Conservation (phyloP, 2,888 invertebrate species). For the Dorcus hopei region DNA sequence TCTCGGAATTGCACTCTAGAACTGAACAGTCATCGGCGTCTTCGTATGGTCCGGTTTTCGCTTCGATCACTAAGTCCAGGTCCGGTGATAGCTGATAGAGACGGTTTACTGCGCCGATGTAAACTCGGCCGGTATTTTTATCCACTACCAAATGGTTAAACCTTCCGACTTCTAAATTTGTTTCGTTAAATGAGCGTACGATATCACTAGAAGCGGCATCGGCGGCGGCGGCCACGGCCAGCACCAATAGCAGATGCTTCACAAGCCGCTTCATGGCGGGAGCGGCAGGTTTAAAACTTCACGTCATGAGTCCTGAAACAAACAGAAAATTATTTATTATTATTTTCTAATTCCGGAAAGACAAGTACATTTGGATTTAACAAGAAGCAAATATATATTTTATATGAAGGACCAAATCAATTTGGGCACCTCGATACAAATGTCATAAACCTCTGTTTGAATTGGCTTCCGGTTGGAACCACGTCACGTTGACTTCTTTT, state of each 20-base stretch:
- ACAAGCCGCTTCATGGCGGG: slow-evolving; percentile 47
- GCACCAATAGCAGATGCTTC: slow-evolving; percentile 46
- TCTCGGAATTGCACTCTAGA: slow-evolving; percentile 74
- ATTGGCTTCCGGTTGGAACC: too few species aligned
- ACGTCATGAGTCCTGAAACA: slow-evolving; percentile 48
- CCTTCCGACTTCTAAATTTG: slow-evolving; percentile 57
- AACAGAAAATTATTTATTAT: background rate
- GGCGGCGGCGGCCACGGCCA: slow-evolving; percentile 56
- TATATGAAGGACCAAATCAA: too few species aligned
- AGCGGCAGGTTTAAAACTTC: slow-evolving; percentile 37
- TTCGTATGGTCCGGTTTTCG: slow-evolving; percentile 80
- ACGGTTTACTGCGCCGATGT: slow-evolving; percentile 88
- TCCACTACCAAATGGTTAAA: slow-evolving; percentile 91
- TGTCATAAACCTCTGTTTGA: too few species aligned
- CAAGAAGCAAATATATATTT: too few species aligned
- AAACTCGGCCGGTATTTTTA: slow-evolving; percentile 84
- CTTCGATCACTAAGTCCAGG: slow-evolving; percentile 73
- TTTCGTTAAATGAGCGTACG: slow-evolving; percentile 66
- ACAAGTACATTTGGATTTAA: too few species aligned
- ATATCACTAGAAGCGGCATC: slow-evolving; percentile 61
- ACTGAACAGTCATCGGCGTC: slow-evolving; percentile 89
- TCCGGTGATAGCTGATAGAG: slow-evolving; percentile 90
- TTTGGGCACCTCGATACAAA: too few species aligned
- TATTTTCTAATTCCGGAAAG: background rate
- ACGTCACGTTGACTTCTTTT: too few species aligned